phyloP scores from a whole-genome alignment of 2,797 vertebrate genomes.

The Acanthurus lineatus region DNA sequence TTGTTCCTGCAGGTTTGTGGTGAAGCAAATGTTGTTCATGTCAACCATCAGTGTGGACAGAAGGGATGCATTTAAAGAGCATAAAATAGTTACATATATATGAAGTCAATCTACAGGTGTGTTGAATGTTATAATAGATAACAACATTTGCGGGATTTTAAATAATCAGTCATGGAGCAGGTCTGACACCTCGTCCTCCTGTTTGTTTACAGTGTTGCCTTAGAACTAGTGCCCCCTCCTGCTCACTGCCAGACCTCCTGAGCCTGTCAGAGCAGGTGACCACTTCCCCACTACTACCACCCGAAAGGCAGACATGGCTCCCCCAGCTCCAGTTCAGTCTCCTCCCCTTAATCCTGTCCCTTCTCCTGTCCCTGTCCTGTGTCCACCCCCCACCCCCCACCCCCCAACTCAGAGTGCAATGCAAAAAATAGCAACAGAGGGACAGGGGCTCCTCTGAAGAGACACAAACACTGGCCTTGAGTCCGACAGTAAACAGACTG shows the following conservation, averaged over 20 bases:
- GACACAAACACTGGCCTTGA: constrained; percentile 64
- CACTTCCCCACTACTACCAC: constrained; percentile 11
- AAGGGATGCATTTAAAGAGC: not conserved
- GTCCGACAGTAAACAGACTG: constrained; percentile 59
- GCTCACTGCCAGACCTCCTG: constrained; percentile 63
- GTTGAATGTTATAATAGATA: not conserved
- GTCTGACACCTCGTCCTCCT: constrained; percentile 30
- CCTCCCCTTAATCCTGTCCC: constrained; percentile 51
- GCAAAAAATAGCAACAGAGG: constrained; percentile 78
- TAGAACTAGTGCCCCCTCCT: constrained; percentile 56
- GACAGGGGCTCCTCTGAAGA: constrained; percentile 63
- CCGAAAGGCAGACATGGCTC: constrained; percentile 65
- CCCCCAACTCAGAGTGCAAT: constrained; percentile 40
- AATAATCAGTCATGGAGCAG: not conserved
- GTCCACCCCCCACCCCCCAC: constrained; percentile 57
- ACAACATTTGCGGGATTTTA: constrained; percentile 6
- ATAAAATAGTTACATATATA: not conserved
- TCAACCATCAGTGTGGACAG: constrained; percentile 1
- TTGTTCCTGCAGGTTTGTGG: constrained; percentile 4
- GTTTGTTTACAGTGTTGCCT: constrained; percentile 82
- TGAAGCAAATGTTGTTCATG: not conserved
- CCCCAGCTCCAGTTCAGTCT: constrained; percentile 65
- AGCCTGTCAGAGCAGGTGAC: constrained; percentile 47
- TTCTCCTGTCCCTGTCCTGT: constrained; percentile 50
- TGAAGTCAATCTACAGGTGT: constrained; percentile 30